Conservation (phyloP, 2,888 invertebrate genomes). For the Patella pellucida region DNA sequence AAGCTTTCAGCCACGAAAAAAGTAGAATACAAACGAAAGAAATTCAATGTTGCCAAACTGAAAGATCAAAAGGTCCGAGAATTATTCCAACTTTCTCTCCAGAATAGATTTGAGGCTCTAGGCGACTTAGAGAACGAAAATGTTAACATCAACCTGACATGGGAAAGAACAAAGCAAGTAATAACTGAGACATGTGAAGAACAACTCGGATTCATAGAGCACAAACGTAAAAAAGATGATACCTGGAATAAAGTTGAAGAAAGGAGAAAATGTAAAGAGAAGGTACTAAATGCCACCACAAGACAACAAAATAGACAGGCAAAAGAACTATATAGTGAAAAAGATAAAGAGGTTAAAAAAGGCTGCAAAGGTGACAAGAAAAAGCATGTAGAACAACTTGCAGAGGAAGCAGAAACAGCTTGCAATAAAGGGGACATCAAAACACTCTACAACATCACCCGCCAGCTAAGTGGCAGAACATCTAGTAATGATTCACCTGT, state of each 20-base stretch:
- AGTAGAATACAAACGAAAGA: neutral
- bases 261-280: neutral
- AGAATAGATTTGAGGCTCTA: neutral
- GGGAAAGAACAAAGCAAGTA: neutral
- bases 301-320: neutral
- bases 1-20: neutral
- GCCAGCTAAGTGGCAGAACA: neutral
- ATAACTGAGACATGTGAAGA: neutral
- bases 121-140: neutral
- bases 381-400: too few species aligned
- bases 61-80: neutral
- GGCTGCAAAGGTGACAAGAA: too few species aligned
- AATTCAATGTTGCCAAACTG: neutral
- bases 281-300: neutral
- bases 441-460: neutral
- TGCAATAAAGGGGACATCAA: too few species aligned
- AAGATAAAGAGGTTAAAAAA: neutral
- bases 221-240: neutral
- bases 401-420: too few species aligned
- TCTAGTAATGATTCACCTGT: neutral
- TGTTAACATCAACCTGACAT: neutral
- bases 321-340: neutral
- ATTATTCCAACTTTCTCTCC: neutral
- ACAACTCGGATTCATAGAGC: too few species aligned
- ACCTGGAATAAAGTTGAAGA: neutral